Conservation (phyloP, 2,888 invertebrate species). For the Tetragonisca angustula region DNA sequence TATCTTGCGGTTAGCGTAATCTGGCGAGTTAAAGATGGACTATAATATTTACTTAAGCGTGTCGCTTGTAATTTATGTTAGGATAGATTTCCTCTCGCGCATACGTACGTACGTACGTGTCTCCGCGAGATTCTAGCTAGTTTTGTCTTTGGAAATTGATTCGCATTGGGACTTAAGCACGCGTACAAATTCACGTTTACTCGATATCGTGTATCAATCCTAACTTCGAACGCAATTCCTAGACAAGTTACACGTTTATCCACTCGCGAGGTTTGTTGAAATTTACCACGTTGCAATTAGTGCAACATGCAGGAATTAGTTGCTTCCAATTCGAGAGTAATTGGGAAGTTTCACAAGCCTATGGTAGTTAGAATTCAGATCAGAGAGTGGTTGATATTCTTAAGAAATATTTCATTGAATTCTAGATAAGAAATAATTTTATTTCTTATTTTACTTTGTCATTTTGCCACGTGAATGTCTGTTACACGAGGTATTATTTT, state of each 20-base stretch:
- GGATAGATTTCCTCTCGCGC: background rate
- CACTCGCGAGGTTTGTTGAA: constrained; percentile 10
- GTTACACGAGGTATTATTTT: no score
- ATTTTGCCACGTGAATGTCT: no score
- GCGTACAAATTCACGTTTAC: constrained; percentile 1
- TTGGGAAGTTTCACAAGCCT: background rate
- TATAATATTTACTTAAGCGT: constrained; percentile 14
- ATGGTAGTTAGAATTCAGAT: no score
- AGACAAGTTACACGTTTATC: constrained; percentile 7
- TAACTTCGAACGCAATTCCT: constrained; percentile 10
- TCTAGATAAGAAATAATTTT: no score
- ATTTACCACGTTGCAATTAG: constrained; percentile 39
- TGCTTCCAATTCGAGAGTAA: background rate
- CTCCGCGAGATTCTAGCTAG: background rate
- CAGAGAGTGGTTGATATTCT: no score
- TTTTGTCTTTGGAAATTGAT: constrained; percentile 4
- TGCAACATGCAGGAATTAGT: constrained; percentile 6
- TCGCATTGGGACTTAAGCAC: background rate
- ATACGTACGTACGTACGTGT: background rate
- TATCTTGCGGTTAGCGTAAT: constrained; percentile 10
- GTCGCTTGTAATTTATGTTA: constrained; percentile 1
- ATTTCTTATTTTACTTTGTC: no score
- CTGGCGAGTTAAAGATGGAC: background rate
- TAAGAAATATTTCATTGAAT: no score
- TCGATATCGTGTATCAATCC: constrained; percentile 21